phyloP scores from a whole-genome alignment of 2,113 vertebrate species.

The Ptychochromis oligacanthus region DNA sequence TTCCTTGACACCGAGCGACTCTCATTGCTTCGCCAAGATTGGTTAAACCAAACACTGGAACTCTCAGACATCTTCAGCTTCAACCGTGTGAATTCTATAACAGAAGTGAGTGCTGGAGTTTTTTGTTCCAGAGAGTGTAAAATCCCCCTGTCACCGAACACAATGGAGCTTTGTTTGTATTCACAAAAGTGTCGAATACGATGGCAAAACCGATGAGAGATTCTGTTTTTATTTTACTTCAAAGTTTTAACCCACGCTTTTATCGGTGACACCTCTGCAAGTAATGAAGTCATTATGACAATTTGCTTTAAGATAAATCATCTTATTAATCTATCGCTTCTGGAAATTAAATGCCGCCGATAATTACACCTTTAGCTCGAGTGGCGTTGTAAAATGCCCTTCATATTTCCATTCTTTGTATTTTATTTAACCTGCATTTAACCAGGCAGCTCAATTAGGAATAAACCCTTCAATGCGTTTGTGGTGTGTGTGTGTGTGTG shows the following conservation, averaged over 20 bases:
- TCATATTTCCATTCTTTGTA: conserved; percentile 34
- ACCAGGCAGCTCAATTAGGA: conserved; percentile 61
- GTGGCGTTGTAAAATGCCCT: conserved; percentile 19
- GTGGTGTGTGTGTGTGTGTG: neutral
- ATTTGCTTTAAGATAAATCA: conserved; percentile 34
- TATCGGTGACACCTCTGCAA: neutral
- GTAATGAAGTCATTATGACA: conserved; percentile 20
- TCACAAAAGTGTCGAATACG: neutral
- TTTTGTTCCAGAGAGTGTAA: conserved; percentile 6
- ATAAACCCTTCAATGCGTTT: conserved; percentile 29
- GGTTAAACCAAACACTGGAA: neutral
- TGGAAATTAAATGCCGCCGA: neutral
- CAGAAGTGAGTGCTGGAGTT: neutral
- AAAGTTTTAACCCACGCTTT: neutral
- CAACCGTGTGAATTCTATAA: neutral
- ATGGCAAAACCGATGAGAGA: neutral
- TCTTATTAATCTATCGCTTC: conserved; percentile 18
- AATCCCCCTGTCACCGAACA: conserved; percentile 16
- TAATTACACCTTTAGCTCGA: conserved; percentile 48
- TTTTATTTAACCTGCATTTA: conserved; percentile 63
- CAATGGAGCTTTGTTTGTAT: conserved; percentile 29
- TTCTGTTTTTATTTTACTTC: conserved; percentile 27
- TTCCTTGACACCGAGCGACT: neutral
- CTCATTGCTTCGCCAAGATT: neutral
- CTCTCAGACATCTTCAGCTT: conserved; percentile 9